Base-by-base conservation (phyloP, 2,113 vertebrate species). In the Podocnemis expansa region DNA sequence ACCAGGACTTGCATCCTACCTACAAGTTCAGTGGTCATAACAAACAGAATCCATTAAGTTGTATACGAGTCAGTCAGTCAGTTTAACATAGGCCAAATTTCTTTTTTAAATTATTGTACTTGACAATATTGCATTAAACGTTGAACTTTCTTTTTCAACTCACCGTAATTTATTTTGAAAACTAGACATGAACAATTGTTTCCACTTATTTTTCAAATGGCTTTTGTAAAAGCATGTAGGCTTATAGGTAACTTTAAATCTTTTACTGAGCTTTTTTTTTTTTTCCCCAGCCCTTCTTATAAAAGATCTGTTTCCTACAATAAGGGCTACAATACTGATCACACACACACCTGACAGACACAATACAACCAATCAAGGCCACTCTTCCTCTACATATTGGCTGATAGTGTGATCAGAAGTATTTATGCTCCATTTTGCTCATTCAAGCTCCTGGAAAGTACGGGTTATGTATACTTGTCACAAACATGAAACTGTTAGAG, bases 41-140 rank as follows among this genome's bases (percentile, higher is more conserved):
- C n/a, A 38, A 67, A 67, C 34, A 67, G 34, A 67, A 70, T 34
- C 63, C 63, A 70, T 22, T 38, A 70, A 70, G 19, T 38, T 70
- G 60, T 38, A 19, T 17, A 70, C n/a, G 19, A 70, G n/a, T 34
- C 63, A 70, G 17, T 58, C 56, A 60, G 7, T 60, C 29, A 67
- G 60, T 67, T 38, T 38, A 38, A 21, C 19, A 70, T 38, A 70
- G 63, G 63, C 38, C 63, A 70, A 70, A 70, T 38, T 70, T 70
- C n/a, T 22, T 21, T 70, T 70, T 70, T 70, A 70, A 38, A 70
- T 38, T 38, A 70, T 19, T 70, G 63, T 38, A 22, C n/a, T 38
- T 70, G 9, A 70, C n/a, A 70, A 86, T 89, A 82, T 87, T 52
- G 41, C 52, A 91, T 89, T 19, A 60, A 85, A 83, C 16, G 67